A percentile compares a stretch with the other conserved stretches of the same genome.
Conservation (phyloP, 2,888 invertebrate genomes). For the Tenthredo notha region DNA sequence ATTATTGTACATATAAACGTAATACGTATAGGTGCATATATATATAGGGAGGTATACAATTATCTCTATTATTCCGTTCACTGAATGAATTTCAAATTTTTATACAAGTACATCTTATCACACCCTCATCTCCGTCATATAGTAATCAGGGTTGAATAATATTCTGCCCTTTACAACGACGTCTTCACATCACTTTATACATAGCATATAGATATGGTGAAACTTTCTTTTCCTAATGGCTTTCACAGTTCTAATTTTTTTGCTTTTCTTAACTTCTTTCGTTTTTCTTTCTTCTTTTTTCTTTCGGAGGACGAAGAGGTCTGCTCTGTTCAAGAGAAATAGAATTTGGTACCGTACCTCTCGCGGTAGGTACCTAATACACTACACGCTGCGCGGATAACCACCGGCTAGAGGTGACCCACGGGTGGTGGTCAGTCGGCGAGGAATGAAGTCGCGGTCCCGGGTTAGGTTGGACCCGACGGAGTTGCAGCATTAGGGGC, state of each 20-base stretch:
- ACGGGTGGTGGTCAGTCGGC: constrained; percentile 77
- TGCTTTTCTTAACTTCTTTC: neutral
- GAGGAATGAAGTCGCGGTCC: constrained; percentile 77
- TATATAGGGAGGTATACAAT: neutral
- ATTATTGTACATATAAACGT: no score
- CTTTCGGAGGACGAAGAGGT: neutral
- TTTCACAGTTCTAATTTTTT: neutral
- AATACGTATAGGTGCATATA: no score
- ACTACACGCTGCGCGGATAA: constrained; percentile 40
- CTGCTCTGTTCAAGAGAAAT: neutral
- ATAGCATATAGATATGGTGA: neutral
- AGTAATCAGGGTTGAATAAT: neutral
- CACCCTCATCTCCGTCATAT: neutral
- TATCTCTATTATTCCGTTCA: neutral
- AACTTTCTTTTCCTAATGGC: neutral
- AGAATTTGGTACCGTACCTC: neutral
- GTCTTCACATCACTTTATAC: neutral
- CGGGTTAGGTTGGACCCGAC: constrained; percentile 75
- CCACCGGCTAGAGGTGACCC: constrained; percentile 49
- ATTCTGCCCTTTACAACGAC: neutral
- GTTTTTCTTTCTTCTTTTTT: neutral
- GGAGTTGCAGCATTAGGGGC: constrained; percentile 72
- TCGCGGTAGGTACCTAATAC: constrained; percentile 6
- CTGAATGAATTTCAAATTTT: neutral
- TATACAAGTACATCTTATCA: neutral